Conservation (phyloP, 1,140 invertebrate species). For the Drosophila cardini region DNA sequence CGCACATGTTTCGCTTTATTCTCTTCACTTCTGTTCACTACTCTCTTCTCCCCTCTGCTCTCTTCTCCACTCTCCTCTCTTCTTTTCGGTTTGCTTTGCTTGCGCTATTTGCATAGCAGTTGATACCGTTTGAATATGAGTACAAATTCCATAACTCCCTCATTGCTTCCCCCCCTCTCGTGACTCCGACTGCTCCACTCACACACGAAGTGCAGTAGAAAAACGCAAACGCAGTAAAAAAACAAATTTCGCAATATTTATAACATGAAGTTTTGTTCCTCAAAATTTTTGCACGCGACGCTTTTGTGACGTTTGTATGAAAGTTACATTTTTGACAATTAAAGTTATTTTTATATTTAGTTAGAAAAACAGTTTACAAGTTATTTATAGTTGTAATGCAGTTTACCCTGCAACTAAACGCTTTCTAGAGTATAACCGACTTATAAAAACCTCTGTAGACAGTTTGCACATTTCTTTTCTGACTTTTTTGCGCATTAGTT, state of each 20-base stretch:
- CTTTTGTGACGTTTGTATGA: slow-evolving; percentile 36
- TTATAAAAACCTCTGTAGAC: not conserved
- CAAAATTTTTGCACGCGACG: slow-evolving; percentile 46
- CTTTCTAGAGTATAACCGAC: not conserved
- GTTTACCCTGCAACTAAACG: not conserved
- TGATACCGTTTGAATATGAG: slow-evolving; percentile 39
- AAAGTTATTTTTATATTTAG: slow-evolving; percentile 51
- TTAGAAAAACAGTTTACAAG: not conserved
- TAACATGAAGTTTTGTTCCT: slow-evolving; percentile 7
- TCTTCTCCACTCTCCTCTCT: not conserved
- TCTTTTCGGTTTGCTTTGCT: slow-evolving; percentile 8
- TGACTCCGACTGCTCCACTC: not conserved
- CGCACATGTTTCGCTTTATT: slow-evolving; percentile 10
- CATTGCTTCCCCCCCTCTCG: too few species aligned
- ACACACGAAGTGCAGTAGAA: slow-evolving; percentile 15
- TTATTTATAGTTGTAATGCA: slow-evolving; percentile 10
- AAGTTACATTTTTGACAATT: slow-evolving; percentile 22
- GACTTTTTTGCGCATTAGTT: not conserved
- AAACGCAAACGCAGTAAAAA: slow-evolving; percentile 21
- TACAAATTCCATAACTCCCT: slow-evolving; percentile 24
- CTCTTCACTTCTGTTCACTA: slow-evolving; percentile 3
- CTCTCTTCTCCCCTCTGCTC: not conserved
- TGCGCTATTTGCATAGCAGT: slow-evolving; percentile 27
- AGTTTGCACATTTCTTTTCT: not conserved
- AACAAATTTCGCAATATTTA: slow-evolving; percentile 24